Evolutionary conservation across 2,888 invertebrate species (phyloP).

Genomic region (Morpho achilles): DNA sequence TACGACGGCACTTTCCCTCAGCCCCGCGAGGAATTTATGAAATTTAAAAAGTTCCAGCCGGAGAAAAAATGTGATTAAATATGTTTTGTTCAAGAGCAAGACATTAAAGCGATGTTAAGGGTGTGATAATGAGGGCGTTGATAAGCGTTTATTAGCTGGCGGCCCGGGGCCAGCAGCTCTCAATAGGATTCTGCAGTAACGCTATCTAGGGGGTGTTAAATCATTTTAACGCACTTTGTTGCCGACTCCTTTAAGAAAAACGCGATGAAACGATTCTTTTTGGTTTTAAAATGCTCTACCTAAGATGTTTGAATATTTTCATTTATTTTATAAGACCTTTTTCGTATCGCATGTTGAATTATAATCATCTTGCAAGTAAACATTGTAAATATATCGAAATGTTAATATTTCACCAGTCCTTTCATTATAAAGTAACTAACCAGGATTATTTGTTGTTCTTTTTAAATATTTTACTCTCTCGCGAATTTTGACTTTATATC

Average conservation of each 20-base stretch:
- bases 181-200: conserved; percentile 60
- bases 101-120: conserved; percentile 80
- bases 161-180: conserved; percentile 54
- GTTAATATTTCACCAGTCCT: too few relatives aligned
- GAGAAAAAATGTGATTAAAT: conserved; percentile 79
- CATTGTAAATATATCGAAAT: too few relatives aligned
- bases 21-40: conserved; percentile 48
- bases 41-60: conserved; percentile 68
- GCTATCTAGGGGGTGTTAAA: conserved; percentile 75
- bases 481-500: too few relatives aligned
- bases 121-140: conserved; percentile 79
- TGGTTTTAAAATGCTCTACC: conserved; percentile 52
- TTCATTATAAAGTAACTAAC: too few relatives aligned
- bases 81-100: conserved; percentile 80
- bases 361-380: too few relatives aligned
- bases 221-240: conserved; percentile 76
- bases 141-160: conserved; percentile 78
- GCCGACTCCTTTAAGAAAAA: conserved; percentile 62
- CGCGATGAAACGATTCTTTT: conserved; percentile 54
- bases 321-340: too few relatives aligned
- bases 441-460: too few relatives aligned
- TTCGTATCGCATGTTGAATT: too few relatives aligned
- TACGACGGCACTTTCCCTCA: conserved; percentile 26
- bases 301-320: conserved; percentile 19
- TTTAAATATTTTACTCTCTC: too few relatives aligned